These are phyloP conservation scores for Ceratina calcarata DNA, from an alignment of 1,140 invertebrate species.

Conservation along the genomic window DNA sequence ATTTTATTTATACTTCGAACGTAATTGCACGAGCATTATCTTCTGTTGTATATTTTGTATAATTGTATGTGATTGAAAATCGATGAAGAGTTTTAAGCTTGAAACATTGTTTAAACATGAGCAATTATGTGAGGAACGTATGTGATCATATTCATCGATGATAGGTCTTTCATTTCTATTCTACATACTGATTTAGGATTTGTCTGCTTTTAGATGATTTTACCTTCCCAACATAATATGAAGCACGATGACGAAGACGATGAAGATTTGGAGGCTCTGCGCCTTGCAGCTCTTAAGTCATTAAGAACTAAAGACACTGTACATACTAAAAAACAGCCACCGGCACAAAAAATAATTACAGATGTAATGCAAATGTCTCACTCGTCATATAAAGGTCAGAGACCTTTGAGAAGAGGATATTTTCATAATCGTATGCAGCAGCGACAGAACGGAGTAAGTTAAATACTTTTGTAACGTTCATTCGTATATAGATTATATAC, in stretches of 20 bases:
- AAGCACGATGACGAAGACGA: constrained; percentile 75
- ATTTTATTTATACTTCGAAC: background rate
- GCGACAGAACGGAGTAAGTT: constrained; percentile 69
- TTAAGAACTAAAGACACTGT: constrained; percentile 62
- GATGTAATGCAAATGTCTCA: constrained; percentile 56
- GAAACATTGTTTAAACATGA: background rate
- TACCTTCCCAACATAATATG: constrained; percentile 57
- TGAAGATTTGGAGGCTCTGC: constrained; percentile 76
- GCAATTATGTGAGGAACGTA: background rate
- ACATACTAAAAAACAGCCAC: constrained; percentile 49
- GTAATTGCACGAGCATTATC: background rate
- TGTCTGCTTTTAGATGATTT: constrained; percentile 54
- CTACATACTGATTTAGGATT: background rate
- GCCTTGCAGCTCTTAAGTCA: constrained; percentile 75
- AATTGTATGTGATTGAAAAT: background rate
- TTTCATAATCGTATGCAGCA: constrained; percentile 61
- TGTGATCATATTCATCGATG: background rate
- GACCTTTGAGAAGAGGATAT: constrained; percentile 50
- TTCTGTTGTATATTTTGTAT: background rate
- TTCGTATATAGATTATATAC: background rate
- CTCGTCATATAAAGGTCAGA: constrained; percentile 57
- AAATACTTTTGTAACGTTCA: background rate
- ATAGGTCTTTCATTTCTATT: background rate
- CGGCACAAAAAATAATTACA: constrained; percentile 36
- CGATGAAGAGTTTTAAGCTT: background rate